These are phyloP conservation scores for Oceanodroma tethys DNA, from an alignment of 2,113 vertebrate genomes.

Conservation along the genomic window DNA sequence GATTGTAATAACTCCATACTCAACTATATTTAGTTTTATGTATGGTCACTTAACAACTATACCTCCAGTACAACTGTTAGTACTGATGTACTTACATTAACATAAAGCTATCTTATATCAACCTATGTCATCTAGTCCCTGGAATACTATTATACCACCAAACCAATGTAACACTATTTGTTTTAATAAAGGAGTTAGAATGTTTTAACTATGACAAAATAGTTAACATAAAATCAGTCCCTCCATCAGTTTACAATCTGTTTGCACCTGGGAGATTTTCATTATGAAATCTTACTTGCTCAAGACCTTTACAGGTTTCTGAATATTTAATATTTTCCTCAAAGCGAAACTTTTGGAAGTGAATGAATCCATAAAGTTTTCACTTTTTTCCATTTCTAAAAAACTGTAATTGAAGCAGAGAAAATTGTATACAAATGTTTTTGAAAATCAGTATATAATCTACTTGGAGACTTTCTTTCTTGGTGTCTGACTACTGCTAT, in stretches of 20 bases:
- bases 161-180: background rate
- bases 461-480: background rate
- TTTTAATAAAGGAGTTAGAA: background rate
- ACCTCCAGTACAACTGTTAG: background rate
- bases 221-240: background rate
- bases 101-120: background rate
- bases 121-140: background rate
- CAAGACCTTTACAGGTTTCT: background rate
- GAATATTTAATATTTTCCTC: background rate
- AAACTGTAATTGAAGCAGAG: background rate
- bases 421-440: background rate
- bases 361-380: background rate
- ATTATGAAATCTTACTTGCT: background rate
- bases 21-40: background rate
- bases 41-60: background rate
- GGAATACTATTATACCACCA: background rate
- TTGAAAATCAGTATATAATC: background rate
- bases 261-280: background rate
- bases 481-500: background rate
- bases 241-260: background rate
- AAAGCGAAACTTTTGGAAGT: background rate
- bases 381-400: background rate
- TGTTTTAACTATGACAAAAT: background rate
- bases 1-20: background rate
- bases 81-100: background rate